A percentile compares a stretch with the other conserved stretches of the same genome.
phyloP scores from a whole-genome alignment of 2,113 vertebrate genomes.

The Telmatochromis sp. region DNA sequence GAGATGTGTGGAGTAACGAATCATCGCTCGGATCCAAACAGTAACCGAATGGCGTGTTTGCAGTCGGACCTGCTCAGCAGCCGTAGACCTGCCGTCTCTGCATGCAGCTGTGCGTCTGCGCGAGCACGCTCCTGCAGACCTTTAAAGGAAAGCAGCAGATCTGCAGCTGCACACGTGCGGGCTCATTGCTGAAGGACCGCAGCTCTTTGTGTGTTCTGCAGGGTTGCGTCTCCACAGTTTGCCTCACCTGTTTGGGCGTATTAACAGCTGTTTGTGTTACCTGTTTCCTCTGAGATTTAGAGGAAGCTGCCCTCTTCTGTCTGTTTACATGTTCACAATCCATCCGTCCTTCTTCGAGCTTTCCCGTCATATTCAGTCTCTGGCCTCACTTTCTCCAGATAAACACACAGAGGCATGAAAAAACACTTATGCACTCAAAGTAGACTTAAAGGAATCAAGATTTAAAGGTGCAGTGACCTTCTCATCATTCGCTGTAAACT shows the following conservation, averaged over 20 bases:
- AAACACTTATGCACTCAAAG: neutral
- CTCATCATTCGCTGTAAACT: neutral
- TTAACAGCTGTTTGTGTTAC: conserved; percentile 12
- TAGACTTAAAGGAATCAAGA: neutral
- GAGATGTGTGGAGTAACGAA: neutral
- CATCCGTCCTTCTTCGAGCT: neutral
- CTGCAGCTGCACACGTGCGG: neutral
- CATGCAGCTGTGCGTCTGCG: neutral
- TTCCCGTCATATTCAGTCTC: neutral
- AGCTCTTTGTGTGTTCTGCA: neutral
- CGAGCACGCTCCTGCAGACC: neutral
- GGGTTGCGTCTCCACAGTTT: neutral
- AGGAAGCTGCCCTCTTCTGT: neutral
- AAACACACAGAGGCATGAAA: neutral
- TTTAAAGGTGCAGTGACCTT: neutral
- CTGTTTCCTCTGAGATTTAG: neutral
- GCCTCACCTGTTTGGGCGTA: neutral
- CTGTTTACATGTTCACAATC: neutral
- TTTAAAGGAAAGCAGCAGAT: neutral
- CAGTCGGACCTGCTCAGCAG: neutral
- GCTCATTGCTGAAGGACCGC: neutral
- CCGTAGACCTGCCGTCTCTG: neutral
- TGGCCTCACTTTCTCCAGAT: neutral
- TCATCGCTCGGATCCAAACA: neutral
- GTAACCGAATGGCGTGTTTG: neutral